These are phyloP conservation scores for Lottia scabra DNA, from an alignment of 2,888 invertebrate genomes.

Conservation along the genomic window DNA sequence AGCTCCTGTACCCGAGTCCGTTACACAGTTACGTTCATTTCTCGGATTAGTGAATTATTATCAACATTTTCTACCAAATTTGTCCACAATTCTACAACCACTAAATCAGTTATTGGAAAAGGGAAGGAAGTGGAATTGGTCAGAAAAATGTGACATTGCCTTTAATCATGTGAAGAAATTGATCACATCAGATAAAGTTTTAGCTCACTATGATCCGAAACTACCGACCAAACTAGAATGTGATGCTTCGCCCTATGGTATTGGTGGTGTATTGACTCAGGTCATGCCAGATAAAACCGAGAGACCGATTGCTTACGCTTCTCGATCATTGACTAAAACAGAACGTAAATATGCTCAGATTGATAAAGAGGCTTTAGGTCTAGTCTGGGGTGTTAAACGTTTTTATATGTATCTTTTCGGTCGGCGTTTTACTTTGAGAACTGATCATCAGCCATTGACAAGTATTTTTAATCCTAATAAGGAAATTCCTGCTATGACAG, in stretches of 20 bases:
- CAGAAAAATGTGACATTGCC: not conserved
- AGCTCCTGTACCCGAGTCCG: not conserved
- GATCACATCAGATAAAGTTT: not conserved
- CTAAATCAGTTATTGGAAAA: not conserved
- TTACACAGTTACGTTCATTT: not conserved
- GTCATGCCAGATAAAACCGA: too few relatives aligned
- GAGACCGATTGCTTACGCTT: conserved; percentile 68
- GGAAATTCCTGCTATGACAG: conserved; percentile 47
- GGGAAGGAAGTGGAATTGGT: not conserved
- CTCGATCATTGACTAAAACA: too few relatives aligned
- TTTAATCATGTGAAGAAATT: not conserved
- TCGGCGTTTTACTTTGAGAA: conserved; percentile 64
- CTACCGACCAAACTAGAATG: not conserved
- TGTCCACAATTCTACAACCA: not conserved
- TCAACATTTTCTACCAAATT: conserved; percentile 8
- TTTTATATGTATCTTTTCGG: conserved; percentile 67
- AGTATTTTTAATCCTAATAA: conserved; percentile 59
- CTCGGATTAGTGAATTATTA: conserved; percentile 4
- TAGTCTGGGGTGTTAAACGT: too few relatives aligned
- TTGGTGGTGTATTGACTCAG: too few relatives aligned
- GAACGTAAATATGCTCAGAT: too few relatives aligned
- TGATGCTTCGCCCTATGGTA: not conserved
- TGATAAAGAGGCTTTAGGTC: too few relatives aligned
- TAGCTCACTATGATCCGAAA: not conserved
- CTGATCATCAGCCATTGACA: conserved; percentile 68